These are phyloP conservation scores for Trinectes maculatus DNA, from an alignment of 2,113 vertebrate genomes.

Conservation along the genomic window DNA sequence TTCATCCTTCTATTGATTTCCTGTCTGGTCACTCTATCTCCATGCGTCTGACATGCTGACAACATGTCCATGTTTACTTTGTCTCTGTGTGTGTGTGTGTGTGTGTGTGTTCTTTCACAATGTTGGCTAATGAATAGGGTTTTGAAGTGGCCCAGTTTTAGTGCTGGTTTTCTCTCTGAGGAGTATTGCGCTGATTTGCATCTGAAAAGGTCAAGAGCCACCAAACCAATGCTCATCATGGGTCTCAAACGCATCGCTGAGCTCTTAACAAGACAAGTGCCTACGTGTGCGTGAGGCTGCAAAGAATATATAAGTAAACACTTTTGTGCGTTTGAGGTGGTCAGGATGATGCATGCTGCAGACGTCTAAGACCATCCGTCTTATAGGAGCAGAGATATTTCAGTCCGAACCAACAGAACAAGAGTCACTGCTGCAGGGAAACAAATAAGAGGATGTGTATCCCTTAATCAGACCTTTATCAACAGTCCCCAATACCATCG, in stretches of 20 bases:
- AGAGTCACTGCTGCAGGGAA: background rate
- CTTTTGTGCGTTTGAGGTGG: background rate
- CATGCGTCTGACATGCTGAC: background rate
- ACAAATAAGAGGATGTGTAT: slow-evolving; percentile 2
- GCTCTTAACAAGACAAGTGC: background rate
- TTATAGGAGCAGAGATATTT: too few species aligned
- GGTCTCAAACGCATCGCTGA: background rate
- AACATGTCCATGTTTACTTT: too few species aligned
- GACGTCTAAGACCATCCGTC: too few species aligned
- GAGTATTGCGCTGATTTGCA: slow-evolving; percentile 35
- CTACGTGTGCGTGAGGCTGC: background rate
- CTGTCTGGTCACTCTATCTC: background rate
- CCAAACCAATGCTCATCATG: background rate
- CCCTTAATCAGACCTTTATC: slow-evolving; percentile 6
- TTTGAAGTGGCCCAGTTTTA: slow-evolving; percentile 33
- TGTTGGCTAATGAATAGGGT: slow-evolving; percentile 20
- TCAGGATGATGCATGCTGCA: too few species aligned
- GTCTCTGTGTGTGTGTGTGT: too few species aligned
- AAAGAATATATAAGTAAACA: background rate
- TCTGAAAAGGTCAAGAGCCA: slow-evolving; percentile 58
- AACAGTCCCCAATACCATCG: background rate
- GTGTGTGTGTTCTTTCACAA: slow-evolving; percentile 18
- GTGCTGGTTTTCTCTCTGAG: slow-evolving; percentile 21
- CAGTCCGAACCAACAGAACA: too few species aligned
- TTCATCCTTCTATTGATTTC: slow-evolving; percentile 2